A percentile compares a stretch with the other conserved stretches of the same genome.
Conservation (phyloP, 1,140 invertebrate genomes). For the Micrasema minimum region DNA sequence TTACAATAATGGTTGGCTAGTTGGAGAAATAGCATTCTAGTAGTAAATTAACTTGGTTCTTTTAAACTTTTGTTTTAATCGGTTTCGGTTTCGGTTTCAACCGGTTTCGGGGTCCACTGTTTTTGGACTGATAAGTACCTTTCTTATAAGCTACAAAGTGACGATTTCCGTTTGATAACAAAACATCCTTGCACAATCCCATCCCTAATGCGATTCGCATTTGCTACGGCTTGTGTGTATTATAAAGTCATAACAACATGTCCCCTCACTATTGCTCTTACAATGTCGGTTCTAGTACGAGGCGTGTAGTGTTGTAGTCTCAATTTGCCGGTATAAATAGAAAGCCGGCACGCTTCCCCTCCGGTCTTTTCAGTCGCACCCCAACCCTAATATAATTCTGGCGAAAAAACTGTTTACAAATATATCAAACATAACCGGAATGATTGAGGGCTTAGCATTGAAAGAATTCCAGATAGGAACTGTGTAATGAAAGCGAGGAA, state of each 20-base stretch:
- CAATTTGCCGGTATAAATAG: slow-evolving; percentile 38
- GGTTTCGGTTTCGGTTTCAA: too few relatives aligned
- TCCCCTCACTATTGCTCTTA: slow-evolving; percentile 3
- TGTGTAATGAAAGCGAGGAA: too few relatives aligned
- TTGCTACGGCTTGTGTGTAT: slow-evolving; percentile 18
- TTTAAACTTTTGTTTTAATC: too few relatives aligned
- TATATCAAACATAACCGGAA: slow-evolving; percentile 37
- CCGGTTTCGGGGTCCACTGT: too few relatives aligned
- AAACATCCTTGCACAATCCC: slow-evolving; percentile 4
- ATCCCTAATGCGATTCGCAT: slow-evolving; percentile 15
- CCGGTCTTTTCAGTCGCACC: slow-evolving; percentile 5
- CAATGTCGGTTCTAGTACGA: too few relatives aligned
- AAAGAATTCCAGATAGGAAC: too few relatives aligned
- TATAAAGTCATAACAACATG: slow-evolving; percentile 25
- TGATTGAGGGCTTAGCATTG: background rate
- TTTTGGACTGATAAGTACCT: too few relatives aligned
- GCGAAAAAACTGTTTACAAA: slow-evolving; percentile 38
- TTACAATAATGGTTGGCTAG: too few relatives aligned
- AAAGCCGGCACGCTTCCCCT: slow-evolving; percentile 45
- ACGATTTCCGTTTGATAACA: too few relatives aligned
- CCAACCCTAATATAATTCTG: slow-evolving; percentile 4
- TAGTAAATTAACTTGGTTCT: too few relatives aligned
- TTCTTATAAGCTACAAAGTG: too few relatives aligned
- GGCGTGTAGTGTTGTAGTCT: slow-evolving; percentile 19
- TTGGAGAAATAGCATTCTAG: too few relatives aligned